These are phyloP conservation scores for Mastigias papua DNA, from an alignment of 30 jellyfish, hydroid and myxozoan species.

Conservation along the genomic window DNA sequence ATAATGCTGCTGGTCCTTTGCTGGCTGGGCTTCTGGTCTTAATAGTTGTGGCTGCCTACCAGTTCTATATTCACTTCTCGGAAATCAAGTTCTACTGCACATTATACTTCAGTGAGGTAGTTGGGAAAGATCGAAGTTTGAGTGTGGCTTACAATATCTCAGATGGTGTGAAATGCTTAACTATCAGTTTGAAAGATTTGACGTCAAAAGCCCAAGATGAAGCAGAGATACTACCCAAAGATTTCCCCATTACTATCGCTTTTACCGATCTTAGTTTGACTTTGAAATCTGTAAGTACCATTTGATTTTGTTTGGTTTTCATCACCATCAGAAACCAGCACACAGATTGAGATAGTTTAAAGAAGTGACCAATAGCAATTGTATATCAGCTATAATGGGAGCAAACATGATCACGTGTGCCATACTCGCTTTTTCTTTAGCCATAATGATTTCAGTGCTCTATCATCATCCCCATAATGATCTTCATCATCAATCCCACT, in stretches of 20 bases:
- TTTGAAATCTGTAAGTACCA: background rate
- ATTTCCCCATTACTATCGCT: slow-evolving; percentile 47
- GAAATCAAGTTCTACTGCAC: slow-evolving; percentile 40
- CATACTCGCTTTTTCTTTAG: too few species aligned
- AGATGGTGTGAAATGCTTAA: slow-evolving; percentile 41
- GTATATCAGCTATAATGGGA: too few species aligned
- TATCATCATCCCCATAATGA: too few species aligned
- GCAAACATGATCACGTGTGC: too few species aligned
- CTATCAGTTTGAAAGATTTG: slow-evolving; percentile 24
- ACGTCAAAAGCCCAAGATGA: background rate
- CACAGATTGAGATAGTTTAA: too few species aligned
- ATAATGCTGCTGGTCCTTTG: slow-evolving; percentile 76
- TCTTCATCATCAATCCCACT: too few species aligned
- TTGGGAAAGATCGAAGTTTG: background rate
- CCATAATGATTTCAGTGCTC: too few species aligned
- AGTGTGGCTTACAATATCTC: slow-evolving; percentile 17
- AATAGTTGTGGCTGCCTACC: slow-evolving; percentile 38
- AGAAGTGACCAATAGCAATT: too few species aligned
- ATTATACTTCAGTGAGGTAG: background rate
- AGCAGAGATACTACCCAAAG: slow-evolving; percentile 44
- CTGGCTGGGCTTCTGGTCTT: slow-evolving; percentile 57
- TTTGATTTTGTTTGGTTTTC: background rate
- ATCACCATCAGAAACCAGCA: background rate
- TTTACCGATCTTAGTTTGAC: slow-evolving; percentile 10
- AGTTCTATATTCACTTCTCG: slow-evolving; percentile 36